Conservation (phyloP, 2,113 vertebrate species). For the Triplophysa tibetana region DNA sequence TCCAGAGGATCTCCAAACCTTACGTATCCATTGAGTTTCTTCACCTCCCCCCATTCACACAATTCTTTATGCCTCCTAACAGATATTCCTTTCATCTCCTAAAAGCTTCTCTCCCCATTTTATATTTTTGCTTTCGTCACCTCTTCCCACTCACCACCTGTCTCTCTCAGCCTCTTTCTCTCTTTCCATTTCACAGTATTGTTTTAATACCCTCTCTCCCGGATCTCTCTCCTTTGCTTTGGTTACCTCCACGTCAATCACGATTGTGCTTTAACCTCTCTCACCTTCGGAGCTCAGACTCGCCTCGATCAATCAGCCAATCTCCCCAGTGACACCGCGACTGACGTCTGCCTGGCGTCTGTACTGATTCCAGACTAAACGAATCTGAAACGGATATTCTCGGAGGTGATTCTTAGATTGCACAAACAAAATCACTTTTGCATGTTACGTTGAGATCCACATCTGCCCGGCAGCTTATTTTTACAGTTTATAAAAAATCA, state of each 20-base stretch:
- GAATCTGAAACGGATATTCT: slow-evolving; percentile 27
- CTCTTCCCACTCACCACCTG: slow-evolving; percentile 76
- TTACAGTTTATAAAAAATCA: neutral
- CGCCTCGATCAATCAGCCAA: slow-evolving; percentile 73
- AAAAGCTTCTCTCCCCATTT: slow-evolving; percentile 57
- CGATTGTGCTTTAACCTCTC: slow-evolving; percentile 61
- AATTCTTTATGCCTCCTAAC: slow-evolving; percentile 61
- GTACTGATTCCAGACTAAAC: slow-evolving; percentile 57
- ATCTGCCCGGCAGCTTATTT: neutral
- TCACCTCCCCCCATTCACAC: slow-evolving; percentile 36
- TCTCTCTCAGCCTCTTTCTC: slow-evolving; percentile 53
- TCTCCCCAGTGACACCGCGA: slow-evolving; percentile 64
- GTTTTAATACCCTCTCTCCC: slow-evolving; percentile 61
- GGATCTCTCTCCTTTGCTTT: slow-evolving; percentile 48
- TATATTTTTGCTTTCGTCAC: slow-evolving; percentile 56
- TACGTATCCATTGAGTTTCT: slow-evolving; percentile 55
- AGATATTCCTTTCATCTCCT: slow-evolving; percentile 47
- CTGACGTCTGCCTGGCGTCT: slow-evolving; percentile 69
- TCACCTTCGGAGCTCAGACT: slow-evolving; percentile 63
- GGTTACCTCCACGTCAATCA: slow-evolving; percentile 72
- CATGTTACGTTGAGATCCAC: neutral
- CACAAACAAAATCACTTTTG: neutral
- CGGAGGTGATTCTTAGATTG: slow-evolving; percentile 27
- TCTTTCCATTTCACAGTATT: slow-evolving; percentile 59
- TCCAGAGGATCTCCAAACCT: slow-evolving; percentile 47